Percentiles rank a stretch among this genome's conserved stretches.
Evolutionary conservation across 1,140 invertebrate genomes (phyloP).

Genomic region (Cydia pomonella): DNA sequence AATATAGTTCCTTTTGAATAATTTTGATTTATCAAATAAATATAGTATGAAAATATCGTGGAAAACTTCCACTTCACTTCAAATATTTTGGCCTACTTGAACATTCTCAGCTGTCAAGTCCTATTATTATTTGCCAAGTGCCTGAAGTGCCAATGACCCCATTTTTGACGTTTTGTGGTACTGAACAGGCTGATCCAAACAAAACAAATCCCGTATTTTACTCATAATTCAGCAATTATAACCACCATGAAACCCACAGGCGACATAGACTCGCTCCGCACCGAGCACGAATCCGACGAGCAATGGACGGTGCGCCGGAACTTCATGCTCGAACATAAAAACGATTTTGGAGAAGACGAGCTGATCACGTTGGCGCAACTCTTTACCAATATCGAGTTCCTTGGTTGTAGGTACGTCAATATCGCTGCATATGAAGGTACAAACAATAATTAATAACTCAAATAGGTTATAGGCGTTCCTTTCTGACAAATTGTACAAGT

Average conservation of each 20-base stretch:
- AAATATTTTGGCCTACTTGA: neutral
- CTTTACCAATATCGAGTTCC: conserved; percentile 91
- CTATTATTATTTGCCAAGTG: too few species aligned
- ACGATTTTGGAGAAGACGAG: conserved; percentile 86
- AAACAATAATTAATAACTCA: too few species aligned
- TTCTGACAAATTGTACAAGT: too few species aligned
- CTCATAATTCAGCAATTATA: neutral
- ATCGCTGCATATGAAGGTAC: too few species aligned
- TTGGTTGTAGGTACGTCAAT: conserved; percentile 92
- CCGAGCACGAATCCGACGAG: conserved; percentile 88
- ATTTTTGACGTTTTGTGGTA: neutral
- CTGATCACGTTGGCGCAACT: conserved; percentile 90
- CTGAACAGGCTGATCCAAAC: neutral
- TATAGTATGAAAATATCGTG: too few species aligned
- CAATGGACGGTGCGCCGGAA: conserved; percentile 90
- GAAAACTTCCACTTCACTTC: too few species aligned
- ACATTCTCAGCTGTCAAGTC: neutral
- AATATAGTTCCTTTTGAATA: neutral
- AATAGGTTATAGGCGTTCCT: too few species aligned
- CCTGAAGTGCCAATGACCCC: neutral
- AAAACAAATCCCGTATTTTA: neutral
- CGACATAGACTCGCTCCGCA: conserved; percentile 84
- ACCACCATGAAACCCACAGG: conserved; percentile 72
- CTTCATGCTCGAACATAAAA: conserved; percentile 87
- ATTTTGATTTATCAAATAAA: too few species aligned